Percentiles rank a stretch among this genome's conserved stretches.
Evolutionary conservation across 2,113 vertebrate species (phyloP).

Genomic region (crab-eating macaque (Macaca fascicularis)): DNA sequence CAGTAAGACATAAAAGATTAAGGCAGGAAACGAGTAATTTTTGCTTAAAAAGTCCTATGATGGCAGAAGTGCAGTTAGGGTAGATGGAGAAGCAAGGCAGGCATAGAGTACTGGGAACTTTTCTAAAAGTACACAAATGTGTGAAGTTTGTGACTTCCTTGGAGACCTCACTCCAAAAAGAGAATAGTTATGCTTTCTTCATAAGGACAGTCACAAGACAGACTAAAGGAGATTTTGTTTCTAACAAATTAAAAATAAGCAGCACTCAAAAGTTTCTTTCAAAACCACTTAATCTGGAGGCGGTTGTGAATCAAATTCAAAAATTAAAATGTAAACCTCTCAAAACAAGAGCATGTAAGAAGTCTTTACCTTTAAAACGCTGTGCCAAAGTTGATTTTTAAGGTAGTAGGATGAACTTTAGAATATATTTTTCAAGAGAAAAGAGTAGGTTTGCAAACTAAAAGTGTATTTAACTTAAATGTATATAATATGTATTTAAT

Average conservation of each 20-base stretch:
- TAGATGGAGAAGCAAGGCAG: neutral
- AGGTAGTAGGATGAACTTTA: neutral
- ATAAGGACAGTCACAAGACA: neutral
- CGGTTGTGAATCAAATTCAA: neutral
- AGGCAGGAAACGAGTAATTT: neutral
- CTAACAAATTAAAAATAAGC: constrained; percentile 32
- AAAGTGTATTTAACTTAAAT: neutral
- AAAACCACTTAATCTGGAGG: neutral
- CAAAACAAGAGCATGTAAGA: neutral
- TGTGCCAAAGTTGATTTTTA: neutral
- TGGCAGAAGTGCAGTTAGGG: neutral
- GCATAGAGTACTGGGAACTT: neutral
- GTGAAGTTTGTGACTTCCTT: constrained; percentile 13
- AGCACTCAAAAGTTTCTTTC: neutral
- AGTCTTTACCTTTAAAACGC: neutral
- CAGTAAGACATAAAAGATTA: neutral
- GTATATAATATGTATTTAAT: neutral
- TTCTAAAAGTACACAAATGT: neutral
- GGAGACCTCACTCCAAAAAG: neutral
- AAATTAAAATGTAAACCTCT: constrained; percentile 15
- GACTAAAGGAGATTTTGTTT: constrained; percentile 41
- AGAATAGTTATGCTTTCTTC: neutral
- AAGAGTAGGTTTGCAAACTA: neutral
- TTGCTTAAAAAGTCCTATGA: neutral
- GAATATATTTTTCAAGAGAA: neutral